A percentile compares a stretch with the other conserved stretches of the same genome.
These are phyloP conservation scores for Xiphophorus couchianus DNA, from an alignment of 2,113 vertebrate genomes.

Conservation along the genomic window DNA sequence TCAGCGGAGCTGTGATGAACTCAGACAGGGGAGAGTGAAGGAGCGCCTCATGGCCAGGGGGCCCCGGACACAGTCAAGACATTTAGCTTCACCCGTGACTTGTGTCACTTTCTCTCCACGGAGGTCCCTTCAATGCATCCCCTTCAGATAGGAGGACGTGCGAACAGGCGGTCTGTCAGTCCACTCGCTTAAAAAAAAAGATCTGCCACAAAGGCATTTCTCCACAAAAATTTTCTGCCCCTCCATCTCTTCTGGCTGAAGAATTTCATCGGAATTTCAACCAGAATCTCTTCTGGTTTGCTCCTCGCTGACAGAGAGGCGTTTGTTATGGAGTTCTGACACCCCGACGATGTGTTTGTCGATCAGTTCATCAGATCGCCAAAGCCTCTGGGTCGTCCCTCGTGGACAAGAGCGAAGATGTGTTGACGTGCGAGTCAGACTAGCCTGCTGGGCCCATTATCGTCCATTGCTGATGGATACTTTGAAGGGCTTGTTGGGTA, in stretches of 20 bases:
- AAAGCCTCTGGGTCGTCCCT: conserved; percentile 60
- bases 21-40: conserved; percentile 75
- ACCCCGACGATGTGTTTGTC: conserved; percentile 67
- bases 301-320: conserved; percentile 56
- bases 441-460: conserved; percentile 76
- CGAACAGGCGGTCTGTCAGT: conserved; percentile 73
- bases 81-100: conserved; percentile 82
- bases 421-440: conserved; percentile 73
- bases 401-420: conserved; percentile 44
- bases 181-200: conserved; percentile 63
- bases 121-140: conserved; percentile 74
- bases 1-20: conserved; percentile 73
- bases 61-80: conserved; percentile 79
- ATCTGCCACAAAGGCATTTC: conserved; percentile 73
- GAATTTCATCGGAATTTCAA: conserved; percentile 57
- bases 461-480: conserved; percentile 70
- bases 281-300: conserved; percentile 47
- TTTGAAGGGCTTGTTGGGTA: conserved; percentile 65
- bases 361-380: conserved; percentile 64
- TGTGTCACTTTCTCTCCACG: conserved; percentile 78
- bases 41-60: conserved; percentile 67
- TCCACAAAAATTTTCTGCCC: conserved; percentile 29
- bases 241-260: conserved; percentile 36
- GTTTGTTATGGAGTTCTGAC: conserved; percentile 60
- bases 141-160: conserved; percentile 73